Conservation (phyloP, 2,797 vertebrate genomes). For the Benthosema pterotum region DNA sequence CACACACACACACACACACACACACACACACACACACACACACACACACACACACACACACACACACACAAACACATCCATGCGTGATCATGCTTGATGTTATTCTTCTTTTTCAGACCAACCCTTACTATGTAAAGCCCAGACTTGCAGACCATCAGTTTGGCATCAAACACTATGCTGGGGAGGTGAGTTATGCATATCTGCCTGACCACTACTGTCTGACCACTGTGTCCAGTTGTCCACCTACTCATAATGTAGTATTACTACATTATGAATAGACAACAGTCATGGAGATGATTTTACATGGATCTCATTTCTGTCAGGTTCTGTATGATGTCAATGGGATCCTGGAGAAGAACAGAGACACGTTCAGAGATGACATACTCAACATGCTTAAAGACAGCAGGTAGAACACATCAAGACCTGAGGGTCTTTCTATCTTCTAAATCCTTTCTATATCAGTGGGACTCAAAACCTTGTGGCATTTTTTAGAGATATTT, state of each 20-base stretch:
- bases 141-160: conserved; percentile 94
- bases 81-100: not conserved
- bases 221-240: too few species aligned
- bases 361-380: conserved; percentile 93
- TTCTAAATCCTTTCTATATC: too few species aligned
- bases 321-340: conserved; percentile 89
- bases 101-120: conserved; percentile 79
- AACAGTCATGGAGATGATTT: too few species aligned
- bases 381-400: conserved; percentile 92
- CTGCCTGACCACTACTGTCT: too few species aligned
- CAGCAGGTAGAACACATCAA: conserved; percentile 80
- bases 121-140: conserved; percentile 92
- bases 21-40: too few species aligned
- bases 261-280: too few species aligned
- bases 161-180: conserved; percentile 93
- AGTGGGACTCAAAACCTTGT: too few species aligned
- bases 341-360: conserved; percentile 92
- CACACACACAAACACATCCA: not conserved
- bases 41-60: too few species aligned
- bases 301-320: conserved; percentile 10
- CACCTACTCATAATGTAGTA: not conserved
- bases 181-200: conserved; percentile 81
- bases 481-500: too few species aligned
- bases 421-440: too few species aligned
- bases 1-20: too few species aligned